Percentiles rank a stretch among this genome's conserved stretches.
phyloP scores from a whole-genome alignment of 1,140 invertebrate genomes.

The Drosophila serrata region DNA sequence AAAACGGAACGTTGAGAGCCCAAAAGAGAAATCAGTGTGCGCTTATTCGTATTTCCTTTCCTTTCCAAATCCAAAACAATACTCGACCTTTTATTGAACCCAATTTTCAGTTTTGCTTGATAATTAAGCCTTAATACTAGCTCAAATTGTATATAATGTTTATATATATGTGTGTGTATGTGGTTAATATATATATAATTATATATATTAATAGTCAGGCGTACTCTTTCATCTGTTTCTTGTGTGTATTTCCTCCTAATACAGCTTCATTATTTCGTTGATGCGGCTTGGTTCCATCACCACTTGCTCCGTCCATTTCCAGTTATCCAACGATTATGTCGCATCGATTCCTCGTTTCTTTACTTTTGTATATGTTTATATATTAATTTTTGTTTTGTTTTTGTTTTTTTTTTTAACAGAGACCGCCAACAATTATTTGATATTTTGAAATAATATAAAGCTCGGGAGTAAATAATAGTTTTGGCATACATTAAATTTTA shows the following conservation, averaged over 20 bases:
- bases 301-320: constrained; percentile 1
- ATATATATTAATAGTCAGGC: constrained; percentile 54
- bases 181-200: constrained; percentile 38
- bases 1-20: neutral
- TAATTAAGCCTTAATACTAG: constrained; percentile 54
- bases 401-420: neutral
- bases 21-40: constrained; percentile 3
- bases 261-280: constrained; percentile 12
- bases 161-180: constrained; percentile 37
- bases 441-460: neutral
- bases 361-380: neutral
- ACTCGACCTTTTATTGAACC: constrained; percentile 65
- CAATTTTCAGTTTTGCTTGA: constrained; percentile 34
- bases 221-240: constrained; percentile 15
- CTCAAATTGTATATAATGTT: constrained; percentile 58
- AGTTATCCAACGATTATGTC: neutral
- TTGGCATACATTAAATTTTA: neutral
- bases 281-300: constrained; percentile 40
- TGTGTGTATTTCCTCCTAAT: constrained; percentile 15
- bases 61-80: constrained; percentile 66
- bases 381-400: neutral
- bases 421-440: constrained; percentile 7
- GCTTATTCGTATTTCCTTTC: constrained; percentile 7
- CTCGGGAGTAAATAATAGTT: neutral
- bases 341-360: constrained; percentile 4